Percentiles rank a stretch among this genome's conserved stretches.
phyloP scores from a whole-genome alignment of 2,113 vertebrate species.

The Hippolais icterina region DNA sequence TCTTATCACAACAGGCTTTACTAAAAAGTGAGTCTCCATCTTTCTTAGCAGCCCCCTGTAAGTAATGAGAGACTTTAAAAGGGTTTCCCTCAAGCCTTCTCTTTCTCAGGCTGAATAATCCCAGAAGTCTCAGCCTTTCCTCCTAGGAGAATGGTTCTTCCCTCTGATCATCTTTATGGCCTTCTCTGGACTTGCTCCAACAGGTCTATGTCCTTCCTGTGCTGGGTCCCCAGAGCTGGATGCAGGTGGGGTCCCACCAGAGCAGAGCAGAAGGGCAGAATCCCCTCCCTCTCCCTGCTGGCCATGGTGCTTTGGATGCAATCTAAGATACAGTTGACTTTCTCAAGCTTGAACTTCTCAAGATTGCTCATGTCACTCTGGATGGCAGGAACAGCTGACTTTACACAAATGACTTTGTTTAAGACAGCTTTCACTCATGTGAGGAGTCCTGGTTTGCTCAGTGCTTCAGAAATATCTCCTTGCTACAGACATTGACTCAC shows the following conservation, averaged over 20 bases:
- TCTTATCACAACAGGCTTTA: neutral
- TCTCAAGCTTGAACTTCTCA: neutral
- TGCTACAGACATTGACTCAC: neutral
- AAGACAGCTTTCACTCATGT: neutral
- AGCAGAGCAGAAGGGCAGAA: neutral
- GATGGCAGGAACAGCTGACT: neutral
- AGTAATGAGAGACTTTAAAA: neutral
- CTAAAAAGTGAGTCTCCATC: neutral
- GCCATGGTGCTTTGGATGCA: accelerated
- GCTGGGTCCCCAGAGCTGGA: too few species aligned
- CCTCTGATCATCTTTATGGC: neutral
- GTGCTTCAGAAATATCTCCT: neutral
- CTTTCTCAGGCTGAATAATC: neutral
- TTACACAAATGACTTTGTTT: neutral
- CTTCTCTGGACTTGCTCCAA: too few species aligned
- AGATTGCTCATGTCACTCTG: neutral
- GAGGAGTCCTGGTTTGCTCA: neutral
- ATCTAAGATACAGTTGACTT: neutral
- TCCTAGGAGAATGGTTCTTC: neutral
- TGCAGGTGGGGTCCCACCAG: neutral
- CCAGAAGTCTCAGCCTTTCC: neutral
- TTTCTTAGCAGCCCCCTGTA: neutral
- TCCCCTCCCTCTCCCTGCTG: neutral
- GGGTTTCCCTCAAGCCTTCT: neutral
- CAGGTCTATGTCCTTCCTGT: too few species aligned